These are phyloP conservation scores for Columba guinea DNA, from an alignment of 2,797 vertebrate species.

Conservation along the genomic window DNA sequence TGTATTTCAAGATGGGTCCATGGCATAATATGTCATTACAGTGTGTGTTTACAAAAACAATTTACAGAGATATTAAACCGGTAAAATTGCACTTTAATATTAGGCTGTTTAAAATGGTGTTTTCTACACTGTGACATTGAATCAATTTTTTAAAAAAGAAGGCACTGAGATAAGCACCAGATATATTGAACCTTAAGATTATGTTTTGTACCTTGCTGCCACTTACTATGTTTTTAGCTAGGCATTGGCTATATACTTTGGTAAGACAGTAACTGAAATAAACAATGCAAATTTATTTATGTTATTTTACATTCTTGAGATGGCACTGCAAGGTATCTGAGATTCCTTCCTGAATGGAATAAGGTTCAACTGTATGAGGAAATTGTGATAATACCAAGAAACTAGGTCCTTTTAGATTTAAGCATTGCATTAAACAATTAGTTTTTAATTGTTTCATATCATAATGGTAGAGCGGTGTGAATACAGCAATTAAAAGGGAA, in stretches of 20 bases:
- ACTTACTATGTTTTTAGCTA: background rate
- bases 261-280: background rate
- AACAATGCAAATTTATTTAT: background rate
- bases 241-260: background rate
- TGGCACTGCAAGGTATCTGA: conserved; percentile 6
- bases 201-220: background rate
- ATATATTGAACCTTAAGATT: background rate
- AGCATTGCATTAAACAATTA: background rate
- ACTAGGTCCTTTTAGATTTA: background rate
- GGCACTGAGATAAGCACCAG: background rate
- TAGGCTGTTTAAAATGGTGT: background rate
- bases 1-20: background rate
- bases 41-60: background rate
- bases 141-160: background rate
- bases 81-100: background rate
- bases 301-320: conserved; percentile 11
- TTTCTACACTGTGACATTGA: background rate
- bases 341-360: background rate
- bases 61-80: background rate
- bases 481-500: background rate
- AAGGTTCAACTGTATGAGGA: background rate
- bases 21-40: background rate
- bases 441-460: background rate
- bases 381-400: background rate
- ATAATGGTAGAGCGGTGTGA: background rate